phyloP scores from a whole-genome alignment of 1,140 invertebrate genomes.

The Sinella curviseta region DNA sequence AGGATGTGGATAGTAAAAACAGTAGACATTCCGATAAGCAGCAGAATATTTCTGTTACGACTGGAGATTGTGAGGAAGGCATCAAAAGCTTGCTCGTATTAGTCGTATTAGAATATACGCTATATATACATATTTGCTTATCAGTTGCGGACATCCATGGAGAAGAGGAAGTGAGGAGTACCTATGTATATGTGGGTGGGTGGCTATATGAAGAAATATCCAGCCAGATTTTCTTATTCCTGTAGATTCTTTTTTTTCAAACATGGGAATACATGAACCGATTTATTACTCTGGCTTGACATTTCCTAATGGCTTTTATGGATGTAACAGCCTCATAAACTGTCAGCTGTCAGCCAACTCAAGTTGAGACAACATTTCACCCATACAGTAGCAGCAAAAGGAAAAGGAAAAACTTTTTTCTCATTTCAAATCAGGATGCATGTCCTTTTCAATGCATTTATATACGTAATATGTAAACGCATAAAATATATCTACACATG shows the following conservation, averaged over 20 bases:
- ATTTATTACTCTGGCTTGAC: conserved; percentile 33
- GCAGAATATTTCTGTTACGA: no score
- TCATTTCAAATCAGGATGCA: no score
- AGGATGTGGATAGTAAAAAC: no score
- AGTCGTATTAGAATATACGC: no score
- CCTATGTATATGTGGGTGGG: background rate
- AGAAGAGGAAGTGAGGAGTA: background rate
- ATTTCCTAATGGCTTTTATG: conserved; percentile 44
- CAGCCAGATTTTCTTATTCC: conserved; percentile 15
- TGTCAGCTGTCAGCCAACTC: conserved; percentile 40
- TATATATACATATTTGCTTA: no score
- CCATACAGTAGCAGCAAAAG: background rate
- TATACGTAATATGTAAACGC: no score
- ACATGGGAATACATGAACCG: conserved; percentile 25
- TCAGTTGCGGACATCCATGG: no score
- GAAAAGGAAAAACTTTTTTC: background rate
- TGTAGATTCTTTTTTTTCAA: background rate
- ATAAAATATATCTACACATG: no score
- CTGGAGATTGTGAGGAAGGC: no score
- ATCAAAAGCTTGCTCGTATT: no score
- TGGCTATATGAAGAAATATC: background rate
- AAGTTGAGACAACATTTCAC: conserved; percentile 40
- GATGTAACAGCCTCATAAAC: conserved; percentile 43
- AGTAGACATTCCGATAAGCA: no score
- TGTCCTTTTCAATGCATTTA: no score